phyloP scores from a whole-genome alignment of 2,888 invertebrate species.

The Trichopria drosophilae region DNA sequence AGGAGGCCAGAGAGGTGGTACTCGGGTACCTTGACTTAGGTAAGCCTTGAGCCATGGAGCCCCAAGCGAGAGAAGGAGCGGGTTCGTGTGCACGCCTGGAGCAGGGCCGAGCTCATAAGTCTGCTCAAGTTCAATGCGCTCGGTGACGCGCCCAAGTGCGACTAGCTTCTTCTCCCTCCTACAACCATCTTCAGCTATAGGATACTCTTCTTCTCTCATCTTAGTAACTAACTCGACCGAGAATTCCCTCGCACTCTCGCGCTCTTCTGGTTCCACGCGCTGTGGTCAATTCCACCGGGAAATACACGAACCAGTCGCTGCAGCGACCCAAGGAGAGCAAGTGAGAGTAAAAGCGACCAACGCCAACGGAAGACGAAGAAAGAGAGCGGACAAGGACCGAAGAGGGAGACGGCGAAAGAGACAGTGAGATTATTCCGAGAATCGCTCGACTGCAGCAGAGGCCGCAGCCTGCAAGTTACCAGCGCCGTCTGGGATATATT shows the following conservation, averaged over 20 bases:
- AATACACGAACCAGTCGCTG: constrained; percentile 19
- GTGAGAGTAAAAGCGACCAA: constrained; percentile 5
- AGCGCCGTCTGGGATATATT: no score
- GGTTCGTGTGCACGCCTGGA: no score
- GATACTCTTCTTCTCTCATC: background rate
- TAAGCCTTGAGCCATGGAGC: constrained; percentile 20
- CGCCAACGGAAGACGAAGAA: constrained; percentile 10
- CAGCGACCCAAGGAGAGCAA: background rate
- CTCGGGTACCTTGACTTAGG: constrained; percentile 22
- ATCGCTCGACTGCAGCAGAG: no score
- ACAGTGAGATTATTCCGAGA: background rate
- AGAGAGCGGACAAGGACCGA: constrained; percentile 1
- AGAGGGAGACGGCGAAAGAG: constrained; percentile 4
- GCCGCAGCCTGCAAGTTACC: no score
- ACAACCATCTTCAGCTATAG: constrained; percentile 9
- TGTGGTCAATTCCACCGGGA: constrained; percentile 29
- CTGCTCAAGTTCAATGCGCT: constrained; percentile 45
- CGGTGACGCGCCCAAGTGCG: constrained; percentile 35
- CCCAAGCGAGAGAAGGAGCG: background rate
- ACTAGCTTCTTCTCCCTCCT: constrained; percentile 25
- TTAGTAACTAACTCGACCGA: no score
- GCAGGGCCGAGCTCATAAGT: constrained; percentile 32
- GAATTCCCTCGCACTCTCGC: constrained; percentile 3
- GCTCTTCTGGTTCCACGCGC: constrained; percentile 15
- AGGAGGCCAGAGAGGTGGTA: background rate